Evolutionary conservation across 2,797 vertebrate genomes (phyloP).

Genomic region (Myiothlypis chrysogaster): DNA sequence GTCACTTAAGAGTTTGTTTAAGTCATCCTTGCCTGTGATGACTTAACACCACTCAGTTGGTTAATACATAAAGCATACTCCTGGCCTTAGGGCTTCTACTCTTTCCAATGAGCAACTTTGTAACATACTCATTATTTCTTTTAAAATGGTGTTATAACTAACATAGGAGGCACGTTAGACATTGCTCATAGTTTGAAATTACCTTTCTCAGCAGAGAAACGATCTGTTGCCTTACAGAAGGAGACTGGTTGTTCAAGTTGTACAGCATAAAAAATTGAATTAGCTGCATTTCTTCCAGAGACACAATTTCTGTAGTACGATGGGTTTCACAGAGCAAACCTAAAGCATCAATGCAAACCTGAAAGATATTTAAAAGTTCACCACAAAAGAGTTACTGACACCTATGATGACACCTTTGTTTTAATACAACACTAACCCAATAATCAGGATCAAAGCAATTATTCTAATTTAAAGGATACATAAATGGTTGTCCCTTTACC

Average conservation of each 20-base stretch:
- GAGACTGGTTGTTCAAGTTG: constrained; percentile 89
- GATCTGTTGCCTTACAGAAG: constrained; percentile 88
- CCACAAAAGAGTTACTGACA: background rate
- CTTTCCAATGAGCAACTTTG: background rate
- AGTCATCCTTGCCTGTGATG: background rate
- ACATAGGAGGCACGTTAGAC: background rate
- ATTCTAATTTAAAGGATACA: background rate
- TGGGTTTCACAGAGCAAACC: constrained; percentile 93
- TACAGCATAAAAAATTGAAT: constrained; percentile 84
- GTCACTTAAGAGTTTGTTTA: background rate
- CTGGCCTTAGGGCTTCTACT: background rate
- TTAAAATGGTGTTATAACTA: background rate
- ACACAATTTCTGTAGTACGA: constrained; percentile 88
- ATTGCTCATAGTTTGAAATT: background rate
- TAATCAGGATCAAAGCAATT: background rate
- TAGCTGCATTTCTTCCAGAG: constrained; percentile 85
- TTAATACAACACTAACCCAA: background rate
- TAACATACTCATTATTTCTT: background rate
- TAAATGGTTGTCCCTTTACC: constrained; percentile 63
- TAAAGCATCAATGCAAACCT: constrained; percentile 93
- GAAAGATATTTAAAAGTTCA: background rate
- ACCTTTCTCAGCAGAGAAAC: constrained; percentile 93
- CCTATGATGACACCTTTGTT: background rate
- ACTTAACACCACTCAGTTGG: background rate
- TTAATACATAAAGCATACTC: background rate